Percentiles rank a stretch among this genome's conserved stretches.
Conservation (phyloP, 2,888 invertebrate genomes). For the Baronia brevicornis region DNA sequence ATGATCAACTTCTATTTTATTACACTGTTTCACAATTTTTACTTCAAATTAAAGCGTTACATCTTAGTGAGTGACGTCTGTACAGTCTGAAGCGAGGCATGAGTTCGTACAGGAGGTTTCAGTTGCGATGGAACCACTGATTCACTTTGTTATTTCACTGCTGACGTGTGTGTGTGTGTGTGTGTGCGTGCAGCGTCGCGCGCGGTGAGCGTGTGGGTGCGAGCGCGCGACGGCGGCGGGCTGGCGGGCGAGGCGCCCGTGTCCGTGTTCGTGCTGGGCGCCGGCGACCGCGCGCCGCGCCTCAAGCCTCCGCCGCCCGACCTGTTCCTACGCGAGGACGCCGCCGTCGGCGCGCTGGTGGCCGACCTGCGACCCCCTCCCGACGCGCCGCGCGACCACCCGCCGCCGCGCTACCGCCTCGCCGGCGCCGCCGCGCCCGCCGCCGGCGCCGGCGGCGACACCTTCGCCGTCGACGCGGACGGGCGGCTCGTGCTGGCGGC, state of each 20-base stretch:
- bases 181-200: slow-evolving; percentile 76
- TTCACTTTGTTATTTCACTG: too few relatives aligned
- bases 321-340: slow-evolving; percentile 86
- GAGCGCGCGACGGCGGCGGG: slow-evolving; percentile 89
- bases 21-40: too few relatives aligned
- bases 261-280: slow-evolving; percentile 84
- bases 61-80: too few relatives aligned
- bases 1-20: too few relatives aligned
- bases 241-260: slow-evolving; percentile 89
- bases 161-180: too few relatives aligned
- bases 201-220: slow-evolving; percentile 91
- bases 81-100: too few relatives aligned
- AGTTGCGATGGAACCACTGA: too few relatives aligned
- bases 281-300: slow-evolving; percentile 81
- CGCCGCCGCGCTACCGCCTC: slow-evolving; percentile 14
- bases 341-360: slow-evolving; percentile 65
- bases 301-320: slow-evolving; percentile 84
- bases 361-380: slow-evolving; percentile 36
- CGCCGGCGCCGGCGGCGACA: slow-evolving; percentile 19
- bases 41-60: too few relatives aligned
- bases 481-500: slow-evolving; percentile 85
- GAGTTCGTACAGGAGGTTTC: too few relatives aligned
- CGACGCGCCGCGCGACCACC: slow-evolving; percentile 14
- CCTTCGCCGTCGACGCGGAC: slow-evolving; percentile 81
- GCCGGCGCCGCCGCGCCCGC: slow-evolving; percentile 23